These are phyloP conservation scores for Cylloceria caligata DNA, from an alignment of 2,888 invertebrate genomes.

Conservation along the genomic window DNA sequence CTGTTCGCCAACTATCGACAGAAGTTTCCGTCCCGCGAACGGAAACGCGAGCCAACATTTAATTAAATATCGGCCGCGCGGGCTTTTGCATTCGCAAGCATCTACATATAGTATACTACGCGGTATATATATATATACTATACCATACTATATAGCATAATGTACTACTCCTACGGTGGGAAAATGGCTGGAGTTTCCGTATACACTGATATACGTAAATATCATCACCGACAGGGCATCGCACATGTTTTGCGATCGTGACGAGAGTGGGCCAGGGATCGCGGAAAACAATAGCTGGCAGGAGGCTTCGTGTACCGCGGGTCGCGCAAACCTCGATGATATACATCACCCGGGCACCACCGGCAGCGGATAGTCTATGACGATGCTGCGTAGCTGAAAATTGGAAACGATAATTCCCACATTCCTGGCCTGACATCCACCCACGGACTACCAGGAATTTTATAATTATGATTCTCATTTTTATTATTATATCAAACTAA, in stretches of 20 bases:
- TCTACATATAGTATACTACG: neutral
- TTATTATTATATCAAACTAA: neutral
- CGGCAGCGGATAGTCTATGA: neutral
- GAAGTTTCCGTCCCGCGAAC: slow-evolving; percentile 72
- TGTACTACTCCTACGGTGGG: neutral
- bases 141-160: neutral
- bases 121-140: neutral
- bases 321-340: slow-evolving; percentile 5
- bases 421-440: neutral
- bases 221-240: neutral
- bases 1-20: slow-evolving; percentile 74
- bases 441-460: slow-evolving; percentile 3
- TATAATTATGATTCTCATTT: slow-evolving; percentile 17
- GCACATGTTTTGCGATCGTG: neutral
- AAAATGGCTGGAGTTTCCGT: neutral
- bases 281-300: neutral
- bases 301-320: neutral
- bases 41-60: slow-evolving; percentile 72
- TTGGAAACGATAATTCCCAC: slow-evolving; percentile 31
- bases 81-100: slow-evolving; percentile 51
- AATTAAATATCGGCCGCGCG: slow-evolving; percentile 76
- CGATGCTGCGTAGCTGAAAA: slow-evolving; percentile 10
- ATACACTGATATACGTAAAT: neutral
- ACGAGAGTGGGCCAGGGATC: neutral
- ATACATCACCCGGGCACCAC: slow-evolving; percentile 1